Evolutionary conservation across 2,113 vertebrate species (phyloP), one percentile per base, ranked within the genome.

Genomic region (Acanthisitta chloris): DNA sequence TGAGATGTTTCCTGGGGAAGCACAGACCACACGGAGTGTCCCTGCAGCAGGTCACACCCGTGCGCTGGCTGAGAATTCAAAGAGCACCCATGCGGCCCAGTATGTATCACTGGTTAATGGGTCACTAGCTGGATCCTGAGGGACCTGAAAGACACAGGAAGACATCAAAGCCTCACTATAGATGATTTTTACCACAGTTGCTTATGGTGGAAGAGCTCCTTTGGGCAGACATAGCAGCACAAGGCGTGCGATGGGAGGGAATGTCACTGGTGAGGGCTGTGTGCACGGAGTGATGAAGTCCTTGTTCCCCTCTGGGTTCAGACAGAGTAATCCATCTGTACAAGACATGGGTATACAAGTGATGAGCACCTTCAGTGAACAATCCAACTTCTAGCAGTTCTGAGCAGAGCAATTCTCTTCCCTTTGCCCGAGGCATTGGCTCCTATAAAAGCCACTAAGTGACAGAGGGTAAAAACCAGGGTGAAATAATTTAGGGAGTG

Each of bases 31-130:
- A 19, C 0, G 0, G n/a, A 49, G 18, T 7, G 2, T 36, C 34
- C 73, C 54, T 31, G 62, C 64, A 66, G 77, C 26, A 18, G 49
- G 40, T 96, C 93, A 95, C 87, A 86, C 57, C 14, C 12, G 51
- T 74, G 52, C 18, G 4, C 88, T 12, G 0, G 57, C 16, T 29
- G 94, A 94, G 72, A 96, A 92, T 31, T 97, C 91, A 23, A 65
- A 94, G 28, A 97, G 94, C 80, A 97, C 77, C 65, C 38, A 42
- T 1, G 92, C 96, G 79, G 91, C 95, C 96, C 89, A 65, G 76
- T 82, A 76, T 0, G 15, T 70, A 13, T 96, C 91, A 0, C 2
- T 34, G 51, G 15, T 6, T 19, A 43, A 9, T 1, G 73, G 78
- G 40, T 70, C 69, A 46, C 28, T 66, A 69, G 0, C 45, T 20